Base-by-base conservation (phyloP, 2,797 vertebrate genomes). In the Picus viridis region DNA sequence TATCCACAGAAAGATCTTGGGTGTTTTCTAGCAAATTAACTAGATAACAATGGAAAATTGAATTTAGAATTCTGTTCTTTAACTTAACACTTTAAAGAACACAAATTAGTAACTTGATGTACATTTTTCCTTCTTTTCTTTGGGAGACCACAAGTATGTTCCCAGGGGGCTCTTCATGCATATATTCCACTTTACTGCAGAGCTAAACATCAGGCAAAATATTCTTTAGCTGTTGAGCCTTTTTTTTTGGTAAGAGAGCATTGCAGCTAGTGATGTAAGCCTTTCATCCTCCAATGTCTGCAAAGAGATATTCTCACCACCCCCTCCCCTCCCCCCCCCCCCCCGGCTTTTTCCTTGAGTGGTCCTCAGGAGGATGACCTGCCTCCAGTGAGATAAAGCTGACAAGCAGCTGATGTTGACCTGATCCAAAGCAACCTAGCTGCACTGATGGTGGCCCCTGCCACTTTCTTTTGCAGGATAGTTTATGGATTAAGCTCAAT, bases 31-130 rank as follows among this genome's bases (percentile, higher is more conserved):
- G 53, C 9, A 63, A 81, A 67, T 86, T 64, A 83, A 53, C 69
- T 91, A 83, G 62, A 54, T 69, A 77, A 18, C 58, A 77, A 7
- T 56, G 89, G 39, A 30, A 85, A 93, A 59, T 43, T 80, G 36
- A 77, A 71, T 83, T 74, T 73, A 79, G 49, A 69, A 57, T 92
- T 83, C 59, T 83, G 15, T 74, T 89, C 30, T 19, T 27, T 43
- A 64, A 16, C 20, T 76, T 88, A 75, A 62, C 17, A 36, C 39
- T 72, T 91, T 27, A 75, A 72, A 69, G 62, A 92, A 39, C 39
- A 63, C 57, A 83, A 58, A 81, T 90, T 63, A 73, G n/a, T 75
- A 69, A 83, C 56, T 75, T 65, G 1, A 17, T 43, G 18, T 75
- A 45, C 7, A 39, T 70, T 57, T 43, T 27, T 54, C 10, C 32